Conservation (phyloP, 2,797 vertebrate genomes). For the Microcaecilia unicolor region DNA sequence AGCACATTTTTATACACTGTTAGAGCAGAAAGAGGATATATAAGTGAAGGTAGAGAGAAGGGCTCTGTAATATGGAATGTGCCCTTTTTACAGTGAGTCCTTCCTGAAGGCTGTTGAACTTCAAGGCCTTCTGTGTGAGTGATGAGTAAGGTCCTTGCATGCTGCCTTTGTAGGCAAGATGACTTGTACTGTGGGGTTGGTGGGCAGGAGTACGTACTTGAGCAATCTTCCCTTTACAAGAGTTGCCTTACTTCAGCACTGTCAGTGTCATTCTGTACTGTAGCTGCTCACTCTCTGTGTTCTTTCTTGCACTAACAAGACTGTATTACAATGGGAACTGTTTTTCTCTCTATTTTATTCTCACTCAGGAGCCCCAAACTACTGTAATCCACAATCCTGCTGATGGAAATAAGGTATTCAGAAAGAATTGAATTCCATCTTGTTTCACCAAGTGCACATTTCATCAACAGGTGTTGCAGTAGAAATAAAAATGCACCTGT, state of each 20-base stretch:
- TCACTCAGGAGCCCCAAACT: conserved; percentile 93
- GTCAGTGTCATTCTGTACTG: conserved; percentile 33
- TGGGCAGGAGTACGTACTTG: conserved; percentile 14
- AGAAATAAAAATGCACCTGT: conserved; percentile 9
- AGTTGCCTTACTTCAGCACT: conserved; percentile 43
- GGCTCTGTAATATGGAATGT: too few species aligned
- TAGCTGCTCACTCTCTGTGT: conserved; percentile 35
- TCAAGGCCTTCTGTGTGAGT: conserved; percentile 40
- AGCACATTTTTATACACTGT: too few species aligned
- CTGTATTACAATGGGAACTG: conserved; percentile 52
- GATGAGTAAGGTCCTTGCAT: conserved; percentile 66
- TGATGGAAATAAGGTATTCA: conserved; percentile 96
- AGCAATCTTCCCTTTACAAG: conserved; percentile 22
- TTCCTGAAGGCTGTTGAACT: conserved; percentile 31
- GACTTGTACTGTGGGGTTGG: conserved; percentile 23
- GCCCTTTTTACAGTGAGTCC: conserved; percentile 29
- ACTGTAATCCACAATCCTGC: conserved; percentile 97
- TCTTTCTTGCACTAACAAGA: conserved; percentile 26
- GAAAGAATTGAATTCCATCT: conserved; percentile 49
- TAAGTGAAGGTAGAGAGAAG: too few species aligned
- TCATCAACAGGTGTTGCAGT: conserved; percentile 18
- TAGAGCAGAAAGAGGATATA: too few species aligned
- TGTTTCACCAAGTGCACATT: conserved; percentile 37
- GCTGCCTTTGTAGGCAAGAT: conserved; percentile 35
- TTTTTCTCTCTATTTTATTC: conserved; percentile 68